Percentiles rank a stretch among this genome's conserved stretches.
Evolutionary conservation across 2,113 vertebrate species (phyloP).

Genomic region (Centropus bengalensis): DNA sequence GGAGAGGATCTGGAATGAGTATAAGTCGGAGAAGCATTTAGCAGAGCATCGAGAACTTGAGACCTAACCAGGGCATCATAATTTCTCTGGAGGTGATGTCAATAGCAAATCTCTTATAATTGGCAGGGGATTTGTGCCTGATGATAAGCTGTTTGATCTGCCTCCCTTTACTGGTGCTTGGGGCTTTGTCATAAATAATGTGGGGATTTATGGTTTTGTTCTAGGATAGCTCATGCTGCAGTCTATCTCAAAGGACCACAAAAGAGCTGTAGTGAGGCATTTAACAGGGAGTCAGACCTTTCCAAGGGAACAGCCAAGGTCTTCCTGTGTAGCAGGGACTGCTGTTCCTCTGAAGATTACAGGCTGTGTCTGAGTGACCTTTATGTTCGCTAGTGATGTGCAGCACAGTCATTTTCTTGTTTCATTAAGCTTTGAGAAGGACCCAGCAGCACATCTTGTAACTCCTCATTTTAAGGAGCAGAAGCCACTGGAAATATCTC

Average conservation of each 20-base stretch:
- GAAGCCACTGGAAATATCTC: background rate
- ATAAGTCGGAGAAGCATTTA: background rate
- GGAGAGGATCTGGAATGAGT: background rate
- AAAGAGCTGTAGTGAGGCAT: background rate
- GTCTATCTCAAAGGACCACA: background rate
- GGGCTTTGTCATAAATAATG: conserved; percentile 40
- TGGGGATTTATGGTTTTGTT: conserved; percentile 51
- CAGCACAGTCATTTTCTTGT: background rate
- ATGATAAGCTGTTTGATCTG: conserved; percentile 49
- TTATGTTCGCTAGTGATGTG: background rate
- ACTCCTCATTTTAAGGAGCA: background rate
- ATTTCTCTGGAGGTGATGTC: conserved; percentile 47
- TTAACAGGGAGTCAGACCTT: background rate
- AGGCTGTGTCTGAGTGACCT: background rate
- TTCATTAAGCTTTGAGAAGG: background rate
- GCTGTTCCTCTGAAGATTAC: background rate
- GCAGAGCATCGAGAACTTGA: conserved; percentile 15
- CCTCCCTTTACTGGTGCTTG: background rate
- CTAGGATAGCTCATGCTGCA: background rate
- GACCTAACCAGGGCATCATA: background rate
- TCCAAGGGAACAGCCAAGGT: conserved; percentile 25
- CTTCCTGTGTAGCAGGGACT: background rate
- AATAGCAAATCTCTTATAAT: conserved; percentile 36
- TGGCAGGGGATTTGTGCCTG: conserved; percentile 30
- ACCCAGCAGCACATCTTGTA: background rate